phyloP scores from a whole-genome alignment of 1,140 invertebrate species.

The Anadara kagoshimensis region DNA sequence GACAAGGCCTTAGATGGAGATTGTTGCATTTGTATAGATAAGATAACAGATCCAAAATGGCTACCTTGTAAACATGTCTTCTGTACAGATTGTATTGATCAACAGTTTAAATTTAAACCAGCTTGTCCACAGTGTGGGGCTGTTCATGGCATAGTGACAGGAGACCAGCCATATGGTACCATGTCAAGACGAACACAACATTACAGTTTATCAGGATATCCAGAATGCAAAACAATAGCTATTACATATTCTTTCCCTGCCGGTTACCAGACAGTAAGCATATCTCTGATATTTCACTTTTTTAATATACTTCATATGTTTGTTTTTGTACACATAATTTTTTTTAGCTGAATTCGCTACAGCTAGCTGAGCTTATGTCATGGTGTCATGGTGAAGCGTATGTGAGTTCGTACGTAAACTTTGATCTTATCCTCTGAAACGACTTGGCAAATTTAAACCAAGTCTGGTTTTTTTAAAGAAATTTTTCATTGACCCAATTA shows the following conservation, averaged over 20 bases:
- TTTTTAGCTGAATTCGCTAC: too few species aligned
- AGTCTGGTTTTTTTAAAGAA: too few species aligned
- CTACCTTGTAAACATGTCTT: slow-evolving; percentile 26
- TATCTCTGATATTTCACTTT: too few species aligned
- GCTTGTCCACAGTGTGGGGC: slow-evolving; percentile 42
- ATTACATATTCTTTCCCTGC: slow-evolving; percentile 1
- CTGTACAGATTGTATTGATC: slow-evolving; percentile 36
- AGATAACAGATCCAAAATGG: slow-evolving; percentile 6
- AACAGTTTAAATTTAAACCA: slow-evolving; percentile 35
- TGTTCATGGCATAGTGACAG: slow-evolving; percentile 40
- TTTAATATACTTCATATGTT: too few species aligned
- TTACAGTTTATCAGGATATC: neutral
- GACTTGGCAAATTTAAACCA: too few species aligned
- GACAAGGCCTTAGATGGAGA: neutral
- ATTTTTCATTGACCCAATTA: too few species aligned
- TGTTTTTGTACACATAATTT: too few species aligned
- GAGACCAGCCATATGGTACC: slow-evolving; percentile 41
- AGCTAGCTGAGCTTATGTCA: too few species aligned
- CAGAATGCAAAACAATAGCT: neutral
- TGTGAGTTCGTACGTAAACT: too few species aligned
- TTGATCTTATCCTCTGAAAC: too few species aligned
- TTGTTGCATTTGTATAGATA: slow-evolving; percentile 24
- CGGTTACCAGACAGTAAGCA: slow-evolving; percentile 2
- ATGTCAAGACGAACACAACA: slow-evolving; percentile 10
- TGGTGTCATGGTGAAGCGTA: too few species aligned